Conservation (phyloP, 2,888 invertebrate genomes). For the Bellardia bayeri region DNA sequence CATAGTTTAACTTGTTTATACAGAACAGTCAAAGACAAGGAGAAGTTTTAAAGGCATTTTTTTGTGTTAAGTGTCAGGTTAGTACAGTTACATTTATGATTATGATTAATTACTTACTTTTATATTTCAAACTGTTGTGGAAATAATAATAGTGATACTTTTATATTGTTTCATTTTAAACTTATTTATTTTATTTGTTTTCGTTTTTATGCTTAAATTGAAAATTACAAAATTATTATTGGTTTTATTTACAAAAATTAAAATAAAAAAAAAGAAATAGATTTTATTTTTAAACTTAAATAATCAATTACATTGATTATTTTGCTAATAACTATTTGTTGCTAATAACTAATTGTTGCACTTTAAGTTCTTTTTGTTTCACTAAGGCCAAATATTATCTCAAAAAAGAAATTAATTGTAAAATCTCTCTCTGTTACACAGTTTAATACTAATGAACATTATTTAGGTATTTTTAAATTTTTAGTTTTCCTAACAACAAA, state of each 20-base stretch:
- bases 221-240: constrained; percentile 42
- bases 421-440: not conserved
- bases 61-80: not conserved
- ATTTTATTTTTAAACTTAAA: constrained; percentile 32
- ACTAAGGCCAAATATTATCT: constrained; percentile 47
- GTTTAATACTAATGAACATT: constrained; percentile 70
- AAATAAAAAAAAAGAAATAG: not conserved
- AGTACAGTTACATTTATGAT: not conserved
- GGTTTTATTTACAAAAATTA: constrained; percentile 61
- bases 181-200: constrained; percentile 30
- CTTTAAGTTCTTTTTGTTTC: constrained; percentile 42
- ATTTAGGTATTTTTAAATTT: constrained; percentile 59
- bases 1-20: no score
- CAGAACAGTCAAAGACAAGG: not conserved
- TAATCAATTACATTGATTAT: constrained; percentile 68
- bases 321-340: constrained; percentile 17
- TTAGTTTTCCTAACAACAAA: not conserved
- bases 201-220: constrained; percentile 41
- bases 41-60: no score
- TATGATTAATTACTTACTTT: not conserved
- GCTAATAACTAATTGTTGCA: constrained; percentile 57
- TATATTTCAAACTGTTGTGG: not conserved
- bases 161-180: constrained; percentile 27
- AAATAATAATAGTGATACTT: not conserved
- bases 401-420: constrained; percentile 21